Conservation (phyloP, 2,113 vertebrate genomes). For the Pionites leucogaster region DNA sequence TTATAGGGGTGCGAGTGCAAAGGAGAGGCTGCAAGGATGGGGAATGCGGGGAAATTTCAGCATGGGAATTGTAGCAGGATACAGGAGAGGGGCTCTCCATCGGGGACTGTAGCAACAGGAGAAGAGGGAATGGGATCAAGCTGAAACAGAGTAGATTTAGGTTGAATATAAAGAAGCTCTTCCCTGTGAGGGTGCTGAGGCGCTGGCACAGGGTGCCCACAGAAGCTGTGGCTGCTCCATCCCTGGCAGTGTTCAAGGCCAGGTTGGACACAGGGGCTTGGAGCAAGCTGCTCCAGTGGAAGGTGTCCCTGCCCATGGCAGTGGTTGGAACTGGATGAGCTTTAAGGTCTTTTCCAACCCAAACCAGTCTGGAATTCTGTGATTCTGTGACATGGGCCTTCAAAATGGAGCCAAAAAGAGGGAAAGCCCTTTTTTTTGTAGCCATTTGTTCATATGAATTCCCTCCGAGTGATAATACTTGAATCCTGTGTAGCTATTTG, state of each 20-base stretch:
- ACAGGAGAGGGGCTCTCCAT: neutral
- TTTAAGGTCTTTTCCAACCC: neutral
- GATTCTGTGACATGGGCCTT: neutral
- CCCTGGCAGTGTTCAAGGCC: too few relatives aligned
- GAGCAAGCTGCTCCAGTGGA: too few relatives aligned
- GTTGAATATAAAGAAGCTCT: neutral
- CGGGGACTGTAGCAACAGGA: neutral
- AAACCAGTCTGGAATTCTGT: neutral
- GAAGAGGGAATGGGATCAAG: neutral
- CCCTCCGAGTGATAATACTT: neutral
- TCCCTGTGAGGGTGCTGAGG: neutral
- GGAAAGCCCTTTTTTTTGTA: neutral
- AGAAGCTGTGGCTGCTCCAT: too few relatives aligned
- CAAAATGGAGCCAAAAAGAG: neutral
- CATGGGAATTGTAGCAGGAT: accelerated
- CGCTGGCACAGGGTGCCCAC: neutral
- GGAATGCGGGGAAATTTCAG: accelerated
- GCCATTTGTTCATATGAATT: neutral
- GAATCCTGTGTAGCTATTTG: neutral
- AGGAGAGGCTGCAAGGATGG: too few relatives aligned
- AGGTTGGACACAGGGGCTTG: too few relatives aligned
- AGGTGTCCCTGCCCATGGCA: neutral
- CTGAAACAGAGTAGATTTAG: neutral
- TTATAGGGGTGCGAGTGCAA: neutral
- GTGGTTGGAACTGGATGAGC: neutral